Evolutionary conservation across 2,797 vertebrate species (phyloP).

Genomic region (Dermochelys coriacea): DNA sequence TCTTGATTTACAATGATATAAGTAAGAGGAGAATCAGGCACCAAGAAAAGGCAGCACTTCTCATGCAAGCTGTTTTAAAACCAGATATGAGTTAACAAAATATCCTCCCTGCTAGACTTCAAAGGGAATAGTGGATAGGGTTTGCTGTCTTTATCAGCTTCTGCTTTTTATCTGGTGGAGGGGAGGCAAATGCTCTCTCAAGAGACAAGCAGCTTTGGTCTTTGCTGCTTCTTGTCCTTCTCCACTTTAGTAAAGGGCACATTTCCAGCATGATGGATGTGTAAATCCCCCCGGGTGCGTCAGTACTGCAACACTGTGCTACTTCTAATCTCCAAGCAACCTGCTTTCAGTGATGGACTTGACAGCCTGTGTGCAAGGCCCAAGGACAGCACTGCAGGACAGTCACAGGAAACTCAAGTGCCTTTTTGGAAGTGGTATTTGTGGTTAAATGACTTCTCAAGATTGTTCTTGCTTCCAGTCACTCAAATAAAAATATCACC

Average conservation of each 20-base stretch:
- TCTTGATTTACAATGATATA: background rate
- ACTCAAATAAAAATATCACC: background rate
- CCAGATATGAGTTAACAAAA: background rate
- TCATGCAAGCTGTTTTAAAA: background rate
- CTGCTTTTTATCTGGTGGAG: background rate
- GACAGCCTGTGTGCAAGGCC: background rate
- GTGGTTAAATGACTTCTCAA: background rate
- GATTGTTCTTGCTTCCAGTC: background rate
- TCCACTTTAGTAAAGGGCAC: background rate
- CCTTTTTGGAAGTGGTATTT: background rate
- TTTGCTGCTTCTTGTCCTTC: background rate
- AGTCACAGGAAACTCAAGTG: background rate
- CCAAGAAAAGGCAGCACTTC: background rate
- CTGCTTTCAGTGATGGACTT: background rate
- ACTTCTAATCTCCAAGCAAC: background rate
- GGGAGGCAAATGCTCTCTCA: background rate
- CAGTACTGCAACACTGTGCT: background rate
- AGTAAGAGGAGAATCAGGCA: background rate
- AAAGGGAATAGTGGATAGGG: background rate
- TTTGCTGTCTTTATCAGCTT: background rate
- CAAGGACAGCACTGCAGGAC: background rate
- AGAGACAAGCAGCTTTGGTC: accelerated
- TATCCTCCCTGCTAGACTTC: background rate
- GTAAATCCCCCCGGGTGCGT: background rate
- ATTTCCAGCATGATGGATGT: background rate